These are phyloP conservation scores for Nestor notabilis DNA, from an alignment of 2,113 vertebrate species.

Conservation along the genomic window DNA sequence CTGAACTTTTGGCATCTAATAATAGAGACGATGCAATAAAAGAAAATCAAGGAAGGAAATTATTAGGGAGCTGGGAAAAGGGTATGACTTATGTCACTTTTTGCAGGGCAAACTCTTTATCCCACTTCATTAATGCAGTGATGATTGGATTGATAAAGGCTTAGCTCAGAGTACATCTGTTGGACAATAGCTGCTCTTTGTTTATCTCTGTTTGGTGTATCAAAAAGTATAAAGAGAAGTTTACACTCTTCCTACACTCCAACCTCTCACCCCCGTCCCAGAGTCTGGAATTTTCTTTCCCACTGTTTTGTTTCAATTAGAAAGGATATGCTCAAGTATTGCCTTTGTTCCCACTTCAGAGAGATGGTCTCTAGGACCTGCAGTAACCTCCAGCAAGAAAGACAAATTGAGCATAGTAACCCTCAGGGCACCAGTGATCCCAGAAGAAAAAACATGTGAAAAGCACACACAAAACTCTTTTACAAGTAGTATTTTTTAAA, in stretches of 20 bases:
- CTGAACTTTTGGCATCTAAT: conserved; percentile 47
- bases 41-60: conserved; percentile 53
- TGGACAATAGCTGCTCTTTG: conserved; percentile 35
- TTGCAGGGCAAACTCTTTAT: conserved; percentile 11
- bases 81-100: conserved; percentile 29
- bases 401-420: not conserved
- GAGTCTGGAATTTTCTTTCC: conserved; percentile 31
- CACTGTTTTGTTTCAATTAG: conserved; percentile 42
- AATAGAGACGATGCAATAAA: not conserved
- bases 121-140: conserved; percentile 1
- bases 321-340: conserved; percentile 14
- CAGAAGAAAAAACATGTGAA: conserved; percentile 1
- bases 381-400: conserved; percentile 10
- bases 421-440: not conserved
- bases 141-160: conserved; percentile 18
- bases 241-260: conserved; percentile 31
- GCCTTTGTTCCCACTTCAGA: conserved; percentile 55
- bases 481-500: not conserved
- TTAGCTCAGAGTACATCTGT: conserved; percentile 14
- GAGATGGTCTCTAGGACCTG: not conserved
- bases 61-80: conserved; percentile 37
- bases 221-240: conserved; percentile 13
- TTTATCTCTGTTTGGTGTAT: conserved; percentile 6
- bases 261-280: conserved; percentile 25
- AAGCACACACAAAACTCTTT: not conserved